phyloP scores from a whole-genome alignment of 2,888 invertebrate species.

The Harpalus rubripes region DNA sequence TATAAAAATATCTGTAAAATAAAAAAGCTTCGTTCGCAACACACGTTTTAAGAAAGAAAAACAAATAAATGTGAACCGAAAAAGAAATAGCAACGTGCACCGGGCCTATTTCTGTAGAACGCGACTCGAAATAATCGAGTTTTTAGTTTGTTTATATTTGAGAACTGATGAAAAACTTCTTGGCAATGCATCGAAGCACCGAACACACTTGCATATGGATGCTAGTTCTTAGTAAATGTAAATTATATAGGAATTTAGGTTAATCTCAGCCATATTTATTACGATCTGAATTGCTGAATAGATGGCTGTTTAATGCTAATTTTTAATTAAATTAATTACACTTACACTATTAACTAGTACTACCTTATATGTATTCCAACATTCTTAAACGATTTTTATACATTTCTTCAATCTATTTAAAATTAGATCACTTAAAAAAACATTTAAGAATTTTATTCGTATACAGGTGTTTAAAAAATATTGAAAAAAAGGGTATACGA shows the following conservation, averaged over 20 bases:
- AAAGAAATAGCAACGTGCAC: conserved; percentile 45
- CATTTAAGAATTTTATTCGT: too few species aligned
- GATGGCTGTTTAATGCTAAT: not conserved
- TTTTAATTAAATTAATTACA: not conserved
- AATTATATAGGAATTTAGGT: conserved; percentile 27
- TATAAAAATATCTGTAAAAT: conserved; percentile 39
- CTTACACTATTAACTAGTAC: not conserved
- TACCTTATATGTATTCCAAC: not conserved
- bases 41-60: conserved; percentile 48
- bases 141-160: conserved; percentile 48
- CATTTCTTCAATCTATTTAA: too few species aligned
- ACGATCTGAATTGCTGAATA: conserved; percentile 6
- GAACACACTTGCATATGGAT: not conserved
- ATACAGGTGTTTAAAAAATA: too few species aligned
- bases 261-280: conserved; percentile 32
- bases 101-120: conserved; percentile 32
- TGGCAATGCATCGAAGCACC: conserved; percentile 9
- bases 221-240: not conserved
- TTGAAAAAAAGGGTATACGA: too few species aligned
- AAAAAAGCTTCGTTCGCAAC: conserved; percentile 39
- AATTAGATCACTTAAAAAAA: too few species aligned
- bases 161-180: conserved; percentile 26
- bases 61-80: conserved; percentile 29
- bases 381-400: not conserved
- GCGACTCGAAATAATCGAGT: conserved; percentile 15